A percentile compares a stretch with the other conserved stretches of the same genome.
These are phyloP conservation scores for Leptinotarsa rubiginosa DNA, from an alignment of 2,888 invertebrate species.

Conservation along the genomic window DNA sequence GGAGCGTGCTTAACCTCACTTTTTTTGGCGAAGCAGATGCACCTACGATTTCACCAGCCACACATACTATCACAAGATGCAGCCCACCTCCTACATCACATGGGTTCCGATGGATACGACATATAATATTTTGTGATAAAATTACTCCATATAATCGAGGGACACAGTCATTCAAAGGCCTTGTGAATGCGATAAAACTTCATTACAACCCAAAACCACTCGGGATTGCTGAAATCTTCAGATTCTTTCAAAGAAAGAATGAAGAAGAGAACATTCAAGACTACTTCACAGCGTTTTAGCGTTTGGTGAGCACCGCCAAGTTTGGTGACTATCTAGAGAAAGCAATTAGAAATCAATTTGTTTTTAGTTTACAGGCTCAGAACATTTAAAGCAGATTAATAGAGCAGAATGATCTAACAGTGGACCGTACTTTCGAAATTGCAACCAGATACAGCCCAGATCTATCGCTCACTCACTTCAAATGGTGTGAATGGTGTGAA, in stretches of 20 bases:
- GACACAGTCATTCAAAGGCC: background rate
- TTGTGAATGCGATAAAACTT: background rate
- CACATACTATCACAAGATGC: too few relatives aligned
- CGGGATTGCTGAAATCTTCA: background rate
- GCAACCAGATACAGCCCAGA: slow-evolving; percentile 15
- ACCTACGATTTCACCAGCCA: too few relatives aligned
- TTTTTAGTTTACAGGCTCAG: slow-evolving; percentile 47
- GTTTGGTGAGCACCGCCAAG: slow-evolving; percentile 44
- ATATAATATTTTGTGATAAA: background rate
- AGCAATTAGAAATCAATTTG: slow-evolving; percentile 52
- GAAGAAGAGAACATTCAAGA: slow-evolving; percentile 22
- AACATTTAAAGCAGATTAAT: slow-evolving; percentile 50
- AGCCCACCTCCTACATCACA: too few relatives aligned
- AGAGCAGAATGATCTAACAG: slow-evolving; percentile 46
- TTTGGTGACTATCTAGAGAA: slow-evolving; percentile 51
- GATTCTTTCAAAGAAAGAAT: background rate
- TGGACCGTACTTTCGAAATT: slow-evolving; percentile 43
- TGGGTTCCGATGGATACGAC: too few relatives aligned
- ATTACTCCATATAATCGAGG: background rate
- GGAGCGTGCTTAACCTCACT: too few relatives aligned
- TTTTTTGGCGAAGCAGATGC: too few relatives aligned
- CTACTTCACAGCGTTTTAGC: slow-evolving; percentile 45
- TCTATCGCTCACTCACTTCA: slow-evolving; percentile 34
- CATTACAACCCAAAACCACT: background rate
- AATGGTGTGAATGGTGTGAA: too few relatives aligned